Conservation (phyloP, 1,140 invertebrate genomes). For the Pseudomyrmex concolor region DNA sequence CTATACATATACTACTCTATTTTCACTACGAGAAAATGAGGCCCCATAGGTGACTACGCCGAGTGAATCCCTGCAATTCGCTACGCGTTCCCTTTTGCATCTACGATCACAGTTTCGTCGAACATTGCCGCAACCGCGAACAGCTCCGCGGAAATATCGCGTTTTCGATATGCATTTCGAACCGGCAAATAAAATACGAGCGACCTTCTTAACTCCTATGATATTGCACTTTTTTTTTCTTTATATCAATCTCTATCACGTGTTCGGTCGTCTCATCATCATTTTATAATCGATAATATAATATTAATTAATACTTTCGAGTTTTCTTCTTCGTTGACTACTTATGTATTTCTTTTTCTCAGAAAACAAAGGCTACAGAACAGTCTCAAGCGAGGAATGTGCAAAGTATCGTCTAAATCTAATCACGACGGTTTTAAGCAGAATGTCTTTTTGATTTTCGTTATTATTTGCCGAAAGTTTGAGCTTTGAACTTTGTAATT, state of each 20-base stretch:
- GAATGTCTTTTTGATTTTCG: slow-evolving; percentile 16
- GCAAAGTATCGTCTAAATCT: no score
- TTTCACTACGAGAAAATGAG: slow-evolving; percentile 79
- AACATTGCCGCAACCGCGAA: slow-evolving; percentile 78
- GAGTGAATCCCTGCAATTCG: slow-evolving; percentile 61
- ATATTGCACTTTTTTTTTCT: slow-evolving; percentile 80
- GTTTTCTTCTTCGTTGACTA: slow-evolving; percentile 46
- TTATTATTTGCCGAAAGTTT: background rate
- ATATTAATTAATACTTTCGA: slow-evolving; percentile 68
- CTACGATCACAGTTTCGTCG: slow-evolving; percentile 84
- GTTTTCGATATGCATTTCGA: slow-evolving; percentile 66
- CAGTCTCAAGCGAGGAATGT: slow-evolving; percentile 63
- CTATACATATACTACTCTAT: slow-evolving; percentile 60
- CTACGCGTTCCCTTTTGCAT: slow-evolving; percentile 64
- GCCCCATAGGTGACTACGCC: slow-evolving; percentile 78
- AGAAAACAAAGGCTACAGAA: slow-evolving; percentile 58
- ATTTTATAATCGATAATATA: slow-evolving; percentile 14
- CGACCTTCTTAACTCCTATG: slow-evolving; percentile 73
- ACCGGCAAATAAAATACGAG: slow-evolving; percentile 65
- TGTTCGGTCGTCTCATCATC: slow-evolving; percentile 41
- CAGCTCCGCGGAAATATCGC: slow-evolving; percentile 76
- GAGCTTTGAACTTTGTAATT: slow-evolving; percentile 22
- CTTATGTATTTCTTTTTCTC: background rate
- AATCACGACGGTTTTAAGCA: no score
- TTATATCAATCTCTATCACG: slow-evolving; percentile 57